A percentile compares a stretch with the other conserved stretches of the same genome.
Conservation (phyloP, 2,113 vertebrate species). For the Python bivittatus region DNA sequence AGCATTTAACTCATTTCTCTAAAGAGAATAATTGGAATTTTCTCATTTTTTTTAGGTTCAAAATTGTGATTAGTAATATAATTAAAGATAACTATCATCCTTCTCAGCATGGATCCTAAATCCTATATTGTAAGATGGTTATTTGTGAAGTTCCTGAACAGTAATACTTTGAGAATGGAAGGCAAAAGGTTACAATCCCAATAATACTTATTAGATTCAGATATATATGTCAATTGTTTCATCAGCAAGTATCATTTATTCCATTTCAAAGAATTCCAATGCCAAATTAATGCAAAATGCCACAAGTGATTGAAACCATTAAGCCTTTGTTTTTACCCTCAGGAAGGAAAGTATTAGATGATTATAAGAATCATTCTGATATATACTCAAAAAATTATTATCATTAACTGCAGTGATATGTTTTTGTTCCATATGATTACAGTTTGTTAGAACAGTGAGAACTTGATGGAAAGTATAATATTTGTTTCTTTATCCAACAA, state of each 20-base stretch:
- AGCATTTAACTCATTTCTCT: not conserved
- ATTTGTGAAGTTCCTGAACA: not conserved
- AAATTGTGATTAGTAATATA: not conserved
- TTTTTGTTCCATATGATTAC: constrained; percentile 29
- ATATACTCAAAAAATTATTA: constrained; percentile 16
- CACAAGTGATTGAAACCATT: constrained; percentile 54
- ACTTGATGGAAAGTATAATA: not conserved
- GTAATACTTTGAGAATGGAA: not conserved
- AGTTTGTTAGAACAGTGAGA: not conserved
- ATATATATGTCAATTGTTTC: not conserved
- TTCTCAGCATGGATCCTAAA: rapidly evolving
- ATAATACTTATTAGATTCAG: not conserved
- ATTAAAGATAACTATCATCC: not conserved
- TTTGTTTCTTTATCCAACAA: not conserved
- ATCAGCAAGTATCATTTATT: not conserved
- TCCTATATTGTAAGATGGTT: not conserved
- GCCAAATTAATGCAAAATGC: constrained; percentile 16
- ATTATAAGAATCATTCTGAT: constrained; percentile 8
- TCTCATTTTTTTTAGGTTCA: not conserved
- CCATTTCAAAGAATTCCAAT: not conserved
- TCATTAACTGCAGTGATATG: constrained; percentile 44
- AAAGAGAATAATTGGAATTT: not conserved
- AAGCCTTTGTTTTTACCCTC: constrained; percentile 44
- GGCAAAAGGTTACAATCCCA: not conserved
- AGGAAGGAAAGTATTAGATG: constrained; percentile 42